These are phyloP conservation scores for Mustelus asterias DNA, from an alignment of 2,113 vertebrate species.

Conservation along the genomic window DNA sequence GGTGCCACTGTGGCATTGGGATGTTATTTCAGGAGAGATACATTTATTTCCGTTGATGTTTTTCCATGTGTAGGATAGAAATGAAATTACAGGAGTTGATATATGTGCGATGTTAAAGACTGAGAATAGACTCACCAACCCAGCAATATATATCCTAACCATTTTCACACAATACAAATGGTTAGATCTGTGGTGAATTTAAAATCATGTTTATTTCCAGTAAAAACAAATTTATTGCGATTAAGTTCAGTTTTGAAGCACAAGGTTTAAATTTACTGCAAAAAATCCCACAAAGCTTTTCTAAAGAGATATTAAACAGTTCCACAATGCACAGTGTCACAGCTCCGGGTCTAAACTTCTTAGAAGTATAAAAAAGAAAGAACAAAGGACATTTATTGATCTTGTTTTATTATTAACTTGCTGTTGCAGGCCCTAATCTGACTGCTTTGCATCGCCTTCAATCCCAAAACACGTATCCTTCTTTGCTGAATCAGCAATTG, in stretches of 20 bases:
- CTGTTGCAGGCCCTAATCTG: not conserved
- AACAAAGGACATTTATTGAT: not conserved
- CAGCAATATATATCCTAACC: not conserved
- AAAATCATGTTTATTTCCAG: not conserved
- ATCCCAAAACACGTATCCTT: not conserved
- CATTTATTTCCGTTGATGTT: not conserved
- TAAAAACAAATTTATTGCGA: not conserved
- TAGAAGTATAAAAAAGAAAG: not conserved
- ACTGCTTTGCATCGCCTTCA: not conserved
- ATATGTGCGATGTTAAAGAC: too few relatives aligned
- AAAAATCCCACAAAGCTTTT: not conserved
- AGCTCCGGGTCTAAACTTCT: not conserved
- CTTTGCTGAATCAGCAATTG: conserved; percentile 5
- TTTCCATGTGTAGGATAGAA: not conserved
- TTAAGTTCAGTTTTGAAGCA: not conserved
- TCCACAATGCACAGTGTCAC: not conserved
- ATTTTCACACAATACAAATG: not conserved
- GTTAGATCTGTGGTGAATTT: not conserved
- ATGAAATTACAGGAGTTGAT: not conserved
- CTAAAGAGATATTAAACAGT: not conserved
- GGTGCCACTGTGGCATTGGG: not conserved
- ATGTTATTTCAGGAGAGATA: not conserved
- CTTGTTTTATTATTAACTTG: not conserved
- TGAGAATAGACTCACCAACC: not conserved
- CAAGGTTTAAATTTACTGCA: not conserved